Evolutionary conservation across 2,113 vertebrate species (phyloP), one percentile per base, ranked within the genome.

Genomic region (Mesoclemmys tuberculata): DNA sequence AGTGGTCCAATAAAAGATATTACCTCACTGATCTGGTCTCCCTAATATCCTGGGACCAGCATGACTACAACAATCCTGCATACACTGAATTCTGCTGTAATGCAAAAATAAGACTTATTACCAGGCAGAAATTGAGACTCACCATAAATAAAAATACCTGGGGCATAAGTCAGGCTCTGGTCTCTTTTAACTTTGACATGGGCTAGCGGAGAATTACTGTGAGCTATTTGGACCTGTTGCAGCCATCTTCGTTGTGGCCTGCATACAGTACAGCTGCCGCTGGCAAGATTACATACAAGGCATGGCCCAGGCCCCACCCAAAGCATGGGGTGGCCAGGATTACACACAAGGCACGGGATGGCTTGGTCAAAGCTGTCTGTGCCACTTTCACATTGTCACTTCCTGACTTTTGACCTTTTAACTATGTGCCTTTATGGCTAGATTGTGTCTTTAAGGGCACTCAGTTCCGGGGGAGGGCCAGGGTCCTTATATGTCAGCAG

Each of bases 331-430:
- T 7, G 31, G 14, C 14, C 31, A 58, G 56, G 27, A n/a, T n/a
- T n/a, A n/a, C n/a, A n/a, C 55, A 56, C 55, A 27, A 58, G 27
- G 10, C 56, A 12, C 29, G 56, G 27, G 11, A 11, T 10, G 27
- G 27, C 11, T 11, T 35, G 61, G 31, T 6, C 61, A 64, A 64
- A 64, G 31, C 13, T 64, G 56, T 29, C 56, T 58, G 56, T 29
- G n/a, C n/a, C 56, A 51, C 0, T 0, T 56, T 84, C 24, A 88
- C 0, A 0, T 44, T 84, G 12, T 49, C 61, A 81, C 81, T 91
- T 84, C 18, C 49, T 58, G 27, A 64, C 61, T 61, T 74, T 80
- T 80, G 90, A 80, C 2, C 58, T 86, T 3, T 71, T 79, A 89
- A 78, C 44, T 84, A 54, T 19, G 49, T 21, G 91, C 55, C 31